Percentiles rank a stretch among this genome's conserved stretches.
Conservation (phyloP, 2,888 invertebrate species). For the Apodemia zela region DNA sequence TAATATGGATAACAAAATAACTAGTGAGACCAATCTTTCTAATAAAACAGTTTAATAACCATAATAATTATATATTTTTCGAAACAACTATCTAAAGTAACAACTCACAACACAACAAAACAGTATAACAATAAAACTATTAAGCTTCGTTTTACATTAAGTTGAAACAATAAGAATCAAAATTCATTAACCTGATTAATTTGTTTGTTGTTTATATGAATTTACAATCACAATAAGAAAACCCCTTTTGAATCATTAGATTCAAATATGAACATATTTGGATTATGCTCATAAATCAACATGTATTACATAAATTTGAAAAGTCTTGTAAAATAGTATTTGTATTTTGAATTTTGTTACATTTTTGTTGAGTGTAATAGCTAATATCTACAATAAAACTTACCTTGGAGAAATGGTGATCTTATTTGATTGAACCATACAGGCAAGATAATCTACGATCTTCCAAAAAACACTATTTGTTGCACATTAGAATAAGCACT, state of each 20-base stretch:
- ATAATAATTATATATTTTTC: too few relatives aligned
- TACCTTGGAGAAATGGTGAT: slow-evolving; percentile 17
- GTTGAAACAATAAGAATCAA: too few relatives aligned
- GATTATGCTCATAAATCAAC: slow-evolving; percentile 7
- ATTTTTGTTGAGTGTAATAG: background rate
- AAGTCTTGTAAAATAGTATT: background rate
- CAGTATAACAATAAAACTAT: too few relatives aligned
- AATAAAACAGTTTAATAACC: too few relatives aligned
- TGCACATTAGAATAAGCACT: background rate
- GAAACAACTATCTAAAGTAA: too few relatives aligned
- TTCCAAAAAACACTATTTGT: slow-evolving; percentile 8
- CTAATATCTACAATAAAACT: background rate
- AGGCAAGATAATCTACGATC: background rate
- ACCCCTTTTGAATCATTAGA: slow-evolving; percentile 7
- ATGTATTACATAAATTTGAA: slow-evolving; percentile 6
- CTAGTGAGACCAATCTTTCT: too few relatives aligned
- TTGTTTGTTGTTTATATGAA: too few relatives aligned
- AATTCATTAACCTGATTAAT: too few relatives aligned
- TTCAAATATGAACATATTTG: slow-evolving; percentile 4
- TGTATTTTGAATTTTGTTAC: slow-evolving; percentile 1
- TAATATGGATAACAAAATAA: too few relatives aligned
- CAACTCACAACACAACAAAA: too few relatives aligned
- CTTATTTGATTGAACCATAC: slow-evolving; percentile 15
- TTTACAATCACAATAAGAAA: background rate
- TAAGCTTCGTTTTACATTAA: too few relatives aligned